phyloP scores from a whole-genome alignment of 2,888 invertebrate genomes.

The Tetramorium bicarinatum region DNA sequence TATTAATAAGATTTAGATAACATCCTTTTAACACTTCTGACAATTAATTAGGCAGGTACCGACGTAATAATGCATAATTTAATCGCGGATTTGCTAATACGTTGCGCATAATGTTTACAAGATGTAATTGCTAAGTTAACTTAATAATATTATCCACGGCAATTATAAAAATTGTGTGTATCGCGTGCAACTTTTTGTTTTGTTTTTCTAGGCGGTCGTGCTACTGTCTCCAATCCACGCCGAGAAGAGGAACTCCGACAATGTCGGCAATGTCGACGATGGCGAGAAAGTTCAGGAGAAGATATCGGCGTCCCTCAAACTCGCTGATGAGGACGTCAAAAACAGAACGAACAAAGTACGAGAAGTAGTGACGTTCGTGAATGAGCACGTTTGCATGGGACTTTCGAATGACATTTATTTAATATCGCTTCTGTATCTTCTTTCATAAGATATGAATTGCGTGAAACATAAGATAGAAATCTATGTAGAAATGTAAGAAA shows the following conservation, averaged over 20 bases:
- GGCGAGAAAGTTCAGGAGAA: slow-evolving; percentile 70
- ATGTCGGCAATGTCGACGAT: slow-evolving; percentile 61
- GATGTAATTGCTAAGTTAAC: background rate
- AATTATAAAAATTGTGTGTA: background rate
- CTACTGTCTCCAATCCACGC: slow-evolving; percentile 73
- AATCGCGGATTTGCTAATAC: background rate
- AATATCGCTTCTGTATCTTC: background rate
- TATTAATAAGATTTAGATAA: slow-evolving; percentile 29
- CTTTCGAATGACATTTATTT: background rate
- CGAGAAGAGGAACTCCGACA: slow-evolving; percentile 62
- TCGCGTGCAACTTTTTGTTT: slow-evolving; percentile 53
- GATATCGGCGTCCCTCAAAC: slow-evolving; percentile 78
- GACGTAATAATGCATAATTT: slow-evolving; percentile 2
- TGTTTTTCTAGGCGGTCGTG: slow-evolving; percentile 71
- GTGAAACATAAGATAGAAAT: background rate
- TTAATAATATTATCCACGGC: background rate
- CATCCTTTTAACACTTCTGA: background rate
- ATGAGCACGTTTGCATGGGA: background rate
- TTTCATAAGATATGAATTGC: background rate
- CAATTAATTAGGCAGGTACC: slow-evolving; percentile 13
- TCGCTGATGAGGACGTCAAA: slow-evolving; percentile 72
- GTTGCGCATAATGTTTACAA: background rate
- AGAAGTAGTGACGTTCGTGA: slow-evolving; percentile 55
- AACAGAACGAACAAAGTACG: slow-evolving; percentile 75
- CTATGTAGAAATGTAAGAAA: background rate